phyloP scores from a whole-genome alignment of 2,888 invertebrate genomes.

The Dryobota labecula region DNA sequence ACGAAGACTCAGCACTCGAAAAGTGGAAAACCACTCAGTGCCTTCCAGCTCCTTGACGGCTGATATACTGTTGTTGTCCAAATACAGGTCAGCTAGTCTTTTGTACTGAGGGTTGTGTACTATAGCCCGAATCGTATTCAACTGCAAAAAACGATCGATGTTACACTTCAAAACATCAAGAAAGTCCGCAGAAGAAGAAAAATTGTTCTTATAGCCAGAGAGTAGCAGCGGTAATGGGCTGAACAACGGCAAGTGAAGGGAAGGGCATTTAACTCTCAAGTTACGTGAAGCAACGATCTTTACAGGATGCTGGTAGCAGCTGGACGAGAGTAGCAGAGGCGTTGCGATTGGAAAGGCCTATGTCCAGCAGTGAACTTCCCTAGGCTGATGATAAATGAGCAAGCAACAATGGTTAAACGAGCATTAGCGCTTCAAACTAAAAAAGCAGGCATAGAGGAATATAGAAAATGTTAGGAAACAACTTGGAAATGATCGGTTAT shows the following conservation, averaged over 20 bases:
- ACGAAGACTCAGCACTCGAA: constrained; percentile 94
- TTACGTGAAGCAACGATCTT: not conserved
- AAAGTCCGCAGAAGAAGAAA: no score
- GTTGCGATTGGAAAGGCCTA: no score
- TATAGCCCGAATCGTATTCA: constrained; percentile 91
- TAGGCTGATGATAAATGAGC: not conserved
- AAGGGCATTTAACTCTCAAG: not conserved
- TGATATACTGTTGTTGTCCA: constrained; percentile 94
- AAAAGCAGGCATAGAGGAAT: not conserved
- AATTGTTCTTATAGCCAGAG: no score
- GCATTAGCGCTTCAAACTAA: not conserved
- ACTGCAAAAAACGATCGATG: constrained; percentile 79
- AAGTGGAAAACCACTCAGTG: constrained; percentile 94
- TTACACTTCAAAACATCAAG: not conserved
- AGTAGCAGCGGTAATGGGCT: not conserved
- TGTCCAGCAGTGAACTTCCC: not conserved
- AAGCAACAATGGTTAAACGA: not conserved
- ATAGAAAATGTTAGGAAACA: not conserved
- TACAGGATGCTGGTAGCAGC: not conserved
- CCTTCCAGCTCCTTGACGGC: constrained; percentile 93
- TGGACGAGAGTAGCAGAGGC: not conserved
- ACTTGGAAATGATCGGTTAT: not conserved
- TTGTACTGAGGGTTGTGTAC: constrained; percentile 92
- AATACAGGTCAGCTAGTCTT: constrained; percentile 93
- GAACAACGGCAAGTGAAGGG: not conserved